These are phyloP conservation scores for Heliconius aoede DNA, from an alignment of 2,888 invertebrate genomes.

Conservation along the genomic window DNA sequence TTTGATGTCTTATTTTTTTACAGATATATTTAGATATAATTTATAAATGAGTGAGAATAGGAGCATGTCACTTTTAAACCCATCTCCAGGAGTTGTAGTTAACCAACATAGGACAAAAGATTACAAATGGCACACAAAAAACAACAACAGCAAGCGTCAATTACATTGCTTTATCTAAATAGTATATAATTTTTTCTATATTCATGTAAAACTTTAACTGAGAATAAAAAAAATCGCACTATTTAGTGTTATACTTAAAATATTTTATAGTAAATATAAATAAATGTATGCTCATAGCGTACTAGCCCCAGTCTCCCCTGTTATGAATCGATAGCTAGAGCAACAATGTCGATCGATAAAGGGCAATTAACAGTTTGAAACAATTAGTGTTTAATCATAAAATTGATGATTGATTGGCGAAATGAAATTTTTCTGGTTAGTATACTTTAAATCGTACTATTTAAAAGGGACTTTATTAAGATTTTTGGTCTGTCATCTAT, in stretches of 20 bases:
- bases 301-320: not conserved
- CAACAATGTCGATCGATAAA: conserved; percentile 68
- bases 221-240: not conserved
- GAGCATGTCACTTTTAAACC: not conserved
- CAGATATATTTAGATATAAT: not conserved
- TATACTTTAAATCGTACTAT: not conserved
- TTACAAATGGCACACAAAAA: no score
- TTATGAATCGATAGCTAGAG: conserved; percentile 22
- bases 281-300: not conserved
- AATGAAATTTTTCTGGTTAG: conserved; percentile 12
- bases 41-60: not conserved
- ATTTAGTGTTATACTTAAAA: not conserved
- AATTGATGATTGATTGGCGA: conserved; percentile 17
- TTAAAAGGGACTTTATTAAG: not conserved
- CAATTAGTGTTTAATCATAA: conserved; percentile 62
- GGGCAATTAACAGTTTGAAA: conserved; percentile 64
- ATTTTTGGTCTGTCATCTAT: no score
- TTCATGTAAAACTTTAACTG: not conserved
- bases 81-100: not conserved
- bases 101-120: no score
- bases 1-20: not conserved
- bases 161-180: no score
- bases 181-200: not conserved
- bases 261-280: not conserved
- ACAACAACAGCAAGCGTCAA: no score